A percentile compares a stretch with the other conserved stretches of the same genome.
phyloP scores from a whole-genome alignment of 1,140 invertebrate species.

The Saccostrea glomerata region DNA sequence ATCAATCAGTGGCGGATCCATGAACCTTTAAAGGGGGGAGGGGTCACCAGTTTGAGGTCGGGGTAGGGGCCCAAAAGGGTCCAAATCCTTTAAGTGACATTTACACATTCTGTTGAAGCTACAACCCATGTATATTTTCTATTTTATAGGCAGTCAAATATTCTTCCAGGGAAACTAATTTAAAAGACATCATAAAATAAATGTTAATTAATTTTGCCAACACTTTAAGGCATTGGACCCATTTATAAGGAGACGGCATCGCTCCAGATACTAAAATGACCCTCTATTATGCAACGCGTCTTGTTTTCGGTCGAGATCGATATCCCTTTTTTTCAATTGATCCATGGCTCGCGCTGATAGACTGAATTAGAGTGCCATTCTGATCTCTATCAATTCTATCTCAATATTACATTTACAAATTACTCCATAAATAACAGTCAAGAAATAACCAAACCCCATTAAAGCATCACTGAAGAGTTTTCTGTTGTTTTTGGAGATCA shows the following conservation, averaged over 20 bases:
- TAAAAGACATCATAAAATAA: not conserved
- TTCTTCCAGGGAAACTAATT: not conserved
- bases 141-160: not conserved
- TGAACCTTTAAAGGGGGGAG: too few species aligned
- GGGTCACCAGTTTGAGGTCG: too few species aligned
- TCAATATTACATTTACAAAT: constrained; percentile 35
- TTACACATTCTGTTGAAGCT: not conserved
- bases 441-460: not conserved
- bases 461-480: not conserved
- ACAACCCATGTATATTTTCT: not conserved
- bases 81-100: too few species aligned
- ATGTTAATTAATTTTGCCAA: not conserved
- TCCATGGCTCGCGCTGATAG: not conserved
- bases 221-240: not conserved
- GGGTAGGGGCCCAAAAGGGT: too few species aligned
- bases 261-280: not conserved
- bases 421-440: constrained; percentile 7
- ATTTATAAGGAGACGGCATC: not conserved
- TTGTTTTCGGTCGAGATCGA: not conserved
- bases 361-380: constrained; percentile 1
- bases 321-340: not conserved
- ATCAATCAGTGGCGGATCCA: not conserved
- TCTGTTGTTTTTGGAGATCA: not conserved
- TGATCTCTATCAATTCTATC: constrained; percentile 33
- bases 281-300: not conserved